A percentile compares a stretch with the other conserved stretches of the same genome.
These are phyloP conservation scores for Drosophila flavopinicola DNA, from an alignment of 2,888 invertebrate species.

Conservation along the genomic window DNA sequence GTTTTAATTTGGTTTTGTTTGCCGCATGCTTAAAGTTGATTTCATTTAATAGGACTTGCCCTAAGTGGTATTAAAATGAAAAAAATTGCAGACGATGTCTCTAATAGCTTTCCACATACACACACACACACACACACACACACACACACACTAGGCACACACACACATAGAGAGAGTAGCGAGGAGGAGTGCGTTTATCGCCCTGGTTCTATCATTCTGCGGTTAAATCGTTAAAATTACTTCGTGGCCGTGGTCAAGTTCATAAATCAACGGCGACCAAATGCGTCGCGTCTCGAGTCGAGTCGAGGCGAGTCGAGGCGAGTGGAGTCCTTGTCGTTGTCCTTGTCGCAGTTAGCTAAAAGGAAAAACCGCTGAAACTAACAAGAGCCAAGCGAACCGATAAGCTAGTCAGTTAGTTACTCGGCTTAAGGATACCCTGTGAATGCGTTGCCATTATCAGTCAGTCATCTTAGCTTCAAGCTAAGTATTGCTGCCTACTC, in stretches of 20 bases:
- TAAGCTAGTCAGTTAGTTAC: constrained; percentile 6
- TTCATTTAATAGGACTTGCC: constrained; percentile 52
- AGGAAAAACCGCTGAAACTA: constrained; percentile 59
- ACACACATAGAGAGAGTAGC: constrained; percentile 13
- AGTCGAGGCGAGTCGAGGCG: too few relatives aligned
- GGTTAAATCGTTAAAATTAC: constrained; percentile 78
- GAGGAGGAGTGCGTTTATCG: constrained; percentile 64
- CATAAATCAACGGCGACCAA: constrained; percentile 74
- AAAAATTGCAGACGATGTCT: constrained; percentile 57
- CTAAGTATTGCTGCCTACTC: too few relatives aligned
- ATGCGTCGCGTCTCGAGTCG: constrained; percentile 36
- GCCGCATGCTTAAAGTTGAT: constrained; percentile 53
- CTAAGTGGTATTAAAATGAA: constrained; percentile 64
- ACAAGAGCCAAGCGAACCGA: constrained; percentile 33
- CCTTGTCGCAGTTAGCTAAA: constrained; percentile 60
- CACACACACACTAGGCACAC: not conserved
- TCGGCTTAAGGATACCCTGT: constrained; percentile 28
- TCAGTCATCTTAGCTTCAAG: too few relatives aligned
- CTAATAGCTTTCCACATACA: constrained; percentile 63
- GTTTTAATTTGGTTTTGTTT: constrained; percentile 25
- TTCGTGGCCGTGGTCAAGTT: constrained; percentile 78
- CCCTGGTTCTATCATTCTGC: constrained; percentile 76
- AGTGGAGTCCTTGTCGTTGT: too few relatives aligned
- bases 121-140: constrained; percentile 28
- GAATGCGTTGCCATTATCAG: too few relatives aligned